phyloP scores from a whole-genome alignment of 92 coral and sea anemone genomes.

The Scolanthus callimorphus region DNA sequence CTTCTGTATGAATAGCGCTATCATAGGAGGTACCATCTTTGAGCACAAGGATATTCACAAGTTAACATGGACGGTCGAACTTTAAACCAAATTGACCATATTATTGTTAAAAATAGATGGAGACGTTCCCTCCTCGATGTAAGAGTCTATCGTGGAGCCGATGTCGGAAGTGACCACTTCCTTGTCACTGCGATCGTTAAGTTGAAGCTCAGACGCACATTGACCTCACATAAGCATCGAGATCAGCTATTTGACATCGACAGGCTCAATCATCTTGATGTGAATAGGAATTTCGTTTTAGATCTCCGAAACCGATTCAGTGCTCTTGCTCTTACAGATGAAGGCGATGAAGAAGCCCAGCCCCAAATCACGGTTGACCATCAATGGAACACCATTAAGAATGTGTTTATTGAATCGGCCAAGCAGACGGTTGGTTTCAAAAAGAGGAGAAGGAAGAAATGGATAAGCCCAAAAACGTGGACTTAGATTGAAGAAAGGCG shows the following conservation, averaged over 20 bases:
- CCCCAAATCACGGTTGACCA: too few species aligned
- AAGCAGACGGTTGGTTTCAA: slow-evolving; percentile 5
- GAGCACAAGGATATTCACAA: slow-evolving; percentile 7
- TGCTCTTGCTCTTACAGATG: neutral
- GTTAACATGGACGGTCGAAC: neutral
- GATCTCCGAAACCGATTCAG: slow-evolving; percentile 9
- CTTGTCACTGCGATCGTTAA: slow-evolving; percentile 8
- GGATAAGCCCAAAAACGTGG: slow-evolving; percentile 9
- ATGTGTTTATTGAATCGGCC: slow-evolving; percentile 3
- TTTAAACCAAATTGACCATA: slow-evolving; percentile 17
- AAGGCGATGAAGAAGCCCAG: neutral
- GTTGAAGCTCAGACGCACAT: slow-evolving; percentile 7
- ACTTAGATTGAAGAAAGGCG: too few species aligned
- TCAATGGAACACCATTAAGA: slow-evolving; percentile 12
- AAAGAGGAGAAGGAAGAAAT: slow-evolving; percentile 2
- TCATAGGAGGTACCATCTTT: slow-evolving; percentile 7
- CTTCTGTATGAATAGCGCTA: neutral
- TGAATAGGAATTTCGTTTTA: neutral
- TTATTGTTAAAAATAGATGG: slow-evolving; percentile 1
- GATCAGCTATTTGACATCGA: neutral
- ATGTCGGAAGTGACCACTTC: slow-evolving; percentile 20
- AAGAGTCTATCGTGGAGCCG: slow-evolving; percentile 6
- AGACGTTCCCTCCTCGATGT: slow-evolving; percentile 7
- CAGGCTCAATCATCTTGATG: neutral
- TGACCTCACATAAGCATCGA: too few species aligned